Evolutionary conservation across 1,140 invertebrate species (phyloP).

Genomic region (Penaeus vannamei): DNA sequence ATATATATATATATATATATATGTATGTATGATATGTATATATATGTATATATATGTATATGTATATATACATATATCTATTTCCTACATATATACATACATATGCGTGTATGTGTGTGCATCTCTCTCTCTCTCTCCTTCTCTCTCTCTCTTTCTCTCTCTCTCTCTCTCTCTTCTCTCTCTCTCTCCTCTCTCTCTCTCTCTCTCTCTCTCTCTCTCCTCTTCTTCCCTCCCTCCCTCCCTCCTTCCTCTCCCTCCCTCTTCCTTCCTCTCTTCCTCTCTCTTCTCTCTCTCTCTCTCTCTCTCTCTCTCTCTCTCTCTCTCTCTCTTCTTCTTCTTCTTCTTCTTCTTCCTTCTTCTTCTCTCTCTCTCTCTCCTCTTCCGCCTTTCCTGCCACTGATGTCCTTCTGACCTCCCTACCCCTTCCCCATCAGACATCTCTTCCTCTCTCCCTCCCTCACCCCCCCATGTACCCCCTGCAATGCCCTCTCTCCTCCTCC

Average conservation of each 20-base stretch:
- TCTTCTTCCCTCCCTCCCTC: background rate
- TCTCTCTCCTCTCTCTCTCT: background rate
- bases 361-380: no score
- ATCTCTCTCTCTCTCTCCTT: background rate
- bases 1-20: background rate
- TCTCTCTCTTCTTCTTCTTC: background rate
- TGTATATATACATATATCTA: constrained; percentile 8
- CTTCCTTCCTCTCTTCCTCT: background rate
- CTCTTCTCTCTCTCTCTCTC: no score
- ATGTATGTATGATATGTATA: background rate
- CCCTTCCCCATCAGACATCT: no score
- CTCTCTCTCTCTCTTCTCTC: background rate
- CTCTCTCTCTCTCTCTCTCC: background rate
- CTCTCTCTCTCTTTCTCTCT: background rate
- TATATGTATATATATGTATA: background rate
- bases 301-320: background rate
- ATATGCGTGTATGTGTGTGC: background rate
- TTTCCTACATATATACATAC: background rate
- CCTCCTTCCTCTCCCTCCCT: background rate
- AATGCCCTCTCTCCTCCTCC: background rate
- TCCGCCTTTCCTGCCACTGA: no score
- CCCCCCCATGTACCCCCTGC: background rate
- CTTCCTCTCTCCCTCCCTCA: background rate
- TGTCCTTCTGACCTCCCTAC: no score
- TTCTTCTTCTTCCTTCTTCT: background rate